Base-by-base conservation (phyloP, 2,888 invertebrate species). In the Cheilosia impressa region DNA sequence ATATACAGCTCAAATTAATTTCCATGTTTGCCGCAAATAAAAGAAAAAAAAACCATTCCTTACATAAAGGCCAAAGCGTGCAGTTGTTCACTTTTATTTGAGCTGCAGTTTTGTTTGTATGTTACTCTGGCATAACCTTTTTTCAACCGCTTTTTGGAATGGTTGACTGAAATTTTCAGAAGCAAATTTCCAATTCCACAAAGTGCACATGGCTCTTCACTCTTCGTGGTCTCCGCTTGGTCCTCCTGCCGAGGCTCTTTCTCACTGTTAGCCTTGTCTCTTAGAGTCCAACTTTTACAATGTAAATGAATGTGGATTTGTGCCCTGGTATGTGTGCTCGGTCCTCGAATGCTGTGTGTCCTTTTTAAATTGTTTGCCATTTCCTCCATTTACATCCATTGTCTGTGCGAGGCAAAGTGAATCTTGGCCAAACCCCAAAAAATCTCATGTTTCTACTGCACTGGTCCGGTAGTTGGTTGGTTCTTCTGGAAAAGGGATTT, bases 131-230 rank as follows among this genome's bases (percentile, higher is more conserved):
- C 43, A 72, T 72, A 72, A 52, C 57, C 50, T 52, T 66, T 80
- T 66, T 73, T 27, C 24, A 60, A 43, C 41, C 19, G 47, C 68
- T 50, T 65, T 50, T 41, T n/a, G 22, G 52, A 34, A 60, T 52
- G 43, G 79, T 72, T 72, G 65, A 72, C 17, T 80, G 58, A 73
- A 80, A 80, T 55, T 63, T 57, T 47, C 47, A 63, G 68, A 63
- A 81, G 57, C 65, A 71, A 72, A 73, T 78, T 77, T 78, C 52
- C 78, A 83, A 83, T 83, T 83, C 68, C 57, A 73, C 83, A 83
- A 83, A 83, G 83, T 83, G 83, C 83, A 78, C 72, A 73, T 83
- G 63, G 57, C 68, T 83, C 68, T 78, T 58, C 72, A 38, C 62
- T 65, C 60, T 57, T 65, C 45, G 53, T 78, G 66, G 62, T 60